A percentile compares a stretch with the other conserved stretches of the same genome.
Evolutionary conservation across 2,888 invertebrate genomes (phyloP).

Genomic region (Emmelina monodactyla): DNA sequence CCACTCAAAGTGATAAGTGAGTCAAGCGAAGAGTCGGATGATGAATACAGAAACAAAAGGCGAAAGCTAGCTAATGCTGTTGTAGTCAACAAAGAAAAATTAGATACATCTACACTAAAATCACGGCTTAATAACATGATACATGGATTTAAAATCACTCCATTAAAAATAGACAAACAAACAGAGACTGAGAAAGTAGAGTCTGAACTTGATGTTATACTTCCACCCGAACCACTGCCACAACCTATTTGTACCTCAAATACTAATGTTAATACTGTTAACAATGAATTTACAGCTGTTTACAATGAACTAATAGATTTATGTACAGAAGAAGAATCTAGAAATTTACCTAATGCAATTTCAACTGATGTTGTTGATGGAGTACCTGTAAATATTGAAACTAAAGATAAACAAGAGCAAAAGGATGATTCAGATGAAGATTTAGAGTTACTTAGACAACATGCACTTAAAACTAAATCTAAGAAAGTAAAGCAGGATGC

Average conservation of each 20-base stretch:
- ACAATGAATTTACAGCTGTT: constrained; percentile 10
- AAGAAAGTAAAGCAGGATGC: constrained; percentile 23
- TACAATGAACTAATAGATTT: constrained; percentile 23
- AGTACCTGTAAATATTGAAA: constrained; percentile 23
- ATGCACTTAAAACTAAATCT: constrained; percentile 52
- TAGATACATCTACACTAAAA: constrained; percentile 42
- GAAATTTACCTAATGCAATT: constrained; percentile 7
- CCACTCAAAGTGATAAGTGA: constrained; percentile 28
- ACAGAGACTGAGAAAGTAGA: neutral
- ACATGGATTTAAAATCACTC: constrained; percentile 18
- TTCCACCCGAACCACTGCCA: neutral
- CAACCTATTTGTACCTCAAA: neutral
- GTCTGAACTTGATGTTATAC: too few relatives aligned
- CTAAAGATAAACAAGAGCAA: constrained; percentile 15
- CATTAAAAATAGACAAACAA: constrained; percentile 16
- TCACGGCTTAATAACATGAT: constrained; percentile 50
- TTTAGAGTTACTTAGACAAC: constrained; percentile 45
- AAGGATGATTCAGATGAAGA: constrained; percentile 52
- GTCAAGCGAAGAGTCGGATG: constrained; percentile 51
- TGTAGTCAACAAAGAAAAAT: constrained; percentile 36
- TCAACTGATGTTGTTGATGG: constrained; percentile 2
- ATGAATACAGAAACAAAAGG: constrained; percentile 49
- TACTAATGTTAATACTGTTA: constrained; percentile 11
- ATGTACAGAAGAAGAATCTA: constrained; percentile 21
- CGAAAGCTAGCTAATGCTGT: constrained; percentile 64